A percentile compares a stretch with the other conserved stretches of the same genome.
phyloP scores from a whole-genome alignment of 2,113 vertebrate species.

The Scytalopus superciliaris region DNA sequence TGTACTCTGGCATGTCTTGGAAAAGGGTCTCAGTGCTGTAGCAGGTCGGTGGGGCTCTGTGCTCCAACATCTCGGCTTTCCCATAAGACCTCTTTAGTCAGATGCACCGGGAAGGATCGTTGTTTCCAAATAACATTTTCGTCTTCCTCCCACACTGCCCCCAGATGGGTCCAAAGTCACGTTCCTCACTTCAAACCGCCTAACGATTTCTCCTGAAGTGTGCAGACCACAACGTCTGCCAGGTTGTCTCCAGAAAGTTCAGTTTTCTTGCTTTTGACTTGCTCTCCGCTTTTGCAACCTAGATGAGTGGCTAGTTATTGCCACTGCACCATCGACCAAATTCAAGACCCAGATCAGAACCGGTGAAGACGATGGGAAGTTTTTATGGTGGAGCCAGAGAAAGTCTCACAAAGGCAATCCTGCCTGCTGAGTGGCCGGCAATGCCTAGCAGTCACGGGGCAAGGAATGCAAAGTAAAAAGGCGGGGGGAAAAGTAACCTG shows the following conservation, averaged over 20 bases:
- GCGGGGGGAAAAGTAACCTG: too few relatives aligned
- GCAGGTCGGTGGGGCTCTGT: neutral
- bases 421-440: fast-evolving
- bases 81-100: neutral
- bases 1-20: neutral
- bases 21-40: neutral
- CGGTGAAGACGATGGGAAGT: neutral
- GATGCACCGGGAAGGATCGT: neutral
- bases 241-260: neutral
- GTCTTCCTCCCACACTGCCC: neutral
- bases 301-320: neutral
- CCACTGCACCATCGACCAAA: neutral
- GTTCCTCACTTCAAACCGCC: fast-evolving
- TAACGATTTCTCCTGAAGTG: fast-evolving
- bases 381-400: neutral
- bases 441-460: neutral
- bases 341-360: neutral
- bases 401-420: fast-evolving
- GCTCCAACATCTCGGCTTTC: neutral
- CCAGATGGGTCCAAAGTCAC: neutral
- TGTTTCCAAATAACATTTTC: neutral
- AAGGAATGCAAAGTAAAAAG: neutral
- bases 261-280: neutral
- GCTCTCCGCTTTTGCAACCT: neutral
- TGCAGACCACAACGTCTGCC: neutral